phyloP scores from a whole-genome alignment of 2,888 invertebrate genomes.

The Auanema freiburgensis region DNA sequence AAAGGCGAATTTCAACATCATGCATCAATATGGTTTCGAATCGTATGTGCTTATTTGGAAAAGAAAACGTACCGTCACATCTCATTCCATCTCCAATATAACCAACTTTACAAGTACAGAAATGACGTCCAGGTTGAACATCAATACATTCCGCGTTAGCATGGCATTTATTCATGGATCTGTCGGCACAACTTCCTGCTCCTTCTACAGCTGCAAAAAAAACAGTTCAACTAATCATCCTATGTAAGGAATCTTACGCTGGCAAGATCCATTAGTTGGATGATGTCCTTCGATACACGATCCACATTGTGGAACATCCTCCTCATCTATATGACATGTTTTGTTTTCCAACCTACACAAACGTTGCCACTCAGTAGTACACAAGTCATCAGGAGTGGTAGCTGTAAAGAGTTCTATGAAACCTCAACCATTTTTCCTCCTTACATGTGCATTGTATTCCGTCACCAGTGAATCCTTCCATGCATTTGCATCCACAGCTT shows the following conservation, averaged over 20 bases:
- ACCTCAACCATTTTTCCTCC: not conserved
- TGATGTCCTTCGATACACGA: constrained; percentile 56
- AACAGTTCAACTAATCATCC: not conserved
- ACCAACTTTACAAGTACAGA: constrained; percentile 81
- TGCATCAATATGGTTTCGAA: not conserved
- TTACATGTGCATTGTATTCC: constrained; percentile 44
- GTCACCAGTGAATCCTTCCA: constrained; percentile 66
- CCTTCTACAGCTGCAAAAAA: constrained; percentile 45
- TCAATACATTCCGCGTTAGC: constrained; percentile 61
- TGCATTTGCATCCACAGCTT: constrained; percentile 81
- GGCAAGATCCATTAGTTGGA: constrained; percentile 56
- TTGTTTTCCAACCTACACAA: constrained; percentile 55
- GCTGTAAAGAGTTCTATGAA: not conserved
- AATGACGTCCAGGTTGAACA: constrained; percentile 54
- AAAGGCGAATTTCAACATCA: not conserved
- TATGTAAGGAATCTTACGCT: constrained; percentile 34
- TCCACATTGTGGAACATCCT: constrained; percentile 60
- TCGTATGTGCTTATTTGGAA: too few species aligned
- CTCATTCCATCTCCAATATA: constrained; percentile 77
- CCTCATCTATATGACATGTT: constrained; percentile 58
- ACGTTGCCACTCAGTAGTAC: constrained; percentile 53
- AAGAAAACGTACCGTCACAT: constrained; percentile 54
- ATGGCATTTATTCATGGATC: constrained; percentile 53
- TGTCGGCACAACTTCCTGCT: constrained; percentile 49
- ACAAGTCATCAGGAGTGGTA: constrained; percentile 23